Evolutionary conservation across 1,140 invertebrate genomes (phyloP).

Genomic region (Thaumetopoea pityocampa): DNA sequence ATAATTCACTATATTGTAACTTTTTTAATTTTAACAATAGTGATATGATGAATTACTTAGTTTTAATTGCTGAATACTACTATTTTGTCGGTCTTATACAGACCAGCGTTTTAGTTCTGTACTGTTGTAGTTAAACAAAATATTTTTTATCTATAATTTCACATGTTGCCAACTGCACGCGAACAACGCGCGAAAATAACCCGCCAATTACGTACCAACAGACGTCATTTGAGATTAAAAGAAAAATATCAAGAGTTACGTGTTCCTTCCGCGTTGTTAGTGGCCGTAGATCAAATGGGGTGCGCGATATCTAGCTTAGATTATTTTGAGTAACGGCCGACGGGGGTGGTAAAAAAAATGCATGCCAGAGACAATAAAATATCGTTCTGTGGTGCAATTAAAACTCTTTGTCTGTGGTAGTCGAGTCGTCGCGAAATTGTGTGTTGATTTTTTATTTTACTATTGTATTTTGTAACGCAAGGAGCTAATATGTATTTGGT

Average conservation of each 20-base stretch:
- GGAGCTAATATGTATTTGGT: neutral
- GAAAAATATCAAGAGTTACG: conserved; percentile 26
- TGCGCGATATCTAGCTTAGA: conserved; percentile 60
- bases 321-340: conserved; percentile 64
- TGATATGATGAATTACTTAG: no score
- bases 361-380: conserved; percentile 52
- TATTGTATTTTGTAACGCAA: neutral
- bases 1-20: no score
- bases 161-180: conserved; percentile 16
- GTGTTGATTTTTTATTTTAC: conserved; percentile 1
- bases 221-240: conserved; percentile 48
- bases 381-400: conserved; percentile 63
- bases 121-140: no score
- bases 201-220: conserved; percentile 30
- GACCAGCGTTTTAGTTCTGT: no score
- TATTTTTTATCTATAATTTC: no score
- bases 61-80: no score
- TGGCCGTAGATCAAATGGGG: conserved; percentile 49
- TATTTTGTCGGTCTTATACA: no score
- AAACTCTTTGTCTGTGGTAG: conserved; percentile 46
- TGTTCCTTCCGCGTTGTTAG: conserved; percentile 46
- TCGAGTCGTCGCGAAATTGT: conserved; percentile 15
- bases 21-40: no score
- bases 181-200: conserved; percentile 18
- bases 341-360: conserved; percentile 41